Base-by-base conservation (phyloP, 2,888 invertebrate species). In the Metellina segmentata region DNA sequence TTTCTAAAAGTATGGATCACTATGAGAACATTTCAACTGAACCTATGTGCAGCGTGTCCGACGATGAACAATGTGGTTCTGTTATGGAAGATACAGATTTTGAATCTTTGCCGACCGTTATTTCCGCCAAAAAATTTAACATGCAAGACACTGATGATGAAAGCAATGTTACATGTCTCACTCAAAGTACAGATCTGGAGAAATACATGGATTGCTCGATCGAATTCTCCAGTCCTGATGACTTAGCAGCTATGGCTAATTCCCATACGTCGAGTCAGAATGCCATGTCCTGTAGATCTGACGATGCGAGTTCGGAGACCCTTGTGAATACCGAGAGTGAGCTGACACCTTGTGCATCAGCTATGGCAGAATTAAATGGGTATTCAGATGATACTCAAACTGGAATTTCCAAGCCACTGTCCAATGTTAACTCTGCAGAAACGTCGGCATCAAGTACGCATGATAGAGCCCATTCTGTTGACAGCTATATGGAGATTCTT, bases 101-200 rank as follows among this genome's bases (percentile, higher is more conserved):
- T 53, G 83, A 69, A 13, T 92, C 91, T 19, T 53, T 92, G 7
- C 75, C 89, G 8, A 88, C 91, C 5, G 91, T 92, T 71, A 85
- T 92, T 19, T 85, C n/a, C 9, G 79, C 78, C 70, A 69, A 61
- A 20, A 81, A 82, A 20, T 20, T 70, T 69, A n/a, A 20, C n/a
- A 6, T 69, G 49, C 81, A 79, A 49, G 91, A 92, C 82, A 86
- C 89, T 13, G 92, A 92, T 82, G 53, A 77, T 69, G 90, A 92
- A 83, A 90, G 92, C 70, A 85, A 61, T 69, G 88, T 79, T 11
- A 90, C 89, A 48, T 87, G 75, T 71, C 77, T 90, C 13, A 85
- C 90, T 2, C 92, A 90, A 74, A 92, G 92, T 79, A 92, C 92
- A 13, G 92, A 92, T 71, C 74, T 92, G 16, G 92, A 92, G 53